Evolutionary conservation across 35 echinoderm and acorn worm genomes (phyloP), one percentile per base, ranked within the genome.

Genomic region (Eucidaris tribuloides): DNA sequence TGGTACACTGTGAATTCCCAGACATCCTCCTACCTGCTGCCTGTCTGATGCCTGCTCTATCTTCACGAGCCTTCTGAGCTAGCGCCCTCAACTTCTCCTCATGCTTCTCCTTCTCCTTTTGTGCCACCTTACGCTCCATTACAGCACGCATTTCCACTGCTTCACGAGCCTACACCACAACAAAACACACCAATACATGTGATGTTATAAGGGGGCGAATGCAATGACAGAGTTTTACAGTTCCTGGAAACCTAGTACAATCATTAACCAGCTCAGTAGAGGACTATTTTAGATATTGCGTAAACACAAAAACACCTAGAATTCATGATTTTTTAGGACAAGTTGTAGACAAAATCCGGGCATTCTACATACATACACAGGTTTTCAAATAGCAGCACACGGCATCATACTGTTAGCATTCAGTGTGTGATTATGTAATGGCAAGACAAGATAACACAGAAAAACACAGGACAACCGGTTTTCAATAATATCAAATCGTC

Each of bases 141-240:
- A 80, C 59, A n/a, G 94, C 94, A 89, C 94, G 70, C 84, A 97
- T 97, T 58, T 97, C 94, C 60, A 97, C 94, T 81, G 94, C 94
- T 86, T 97, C 94, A 79, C 94, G 94, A 76, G 94, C 94, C 94
- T 97, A 32, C 30, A 33, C 22, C 2, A 44, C 14, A 74, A n/a
- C n/a, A 79, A 44, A 79, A 80, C 29, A 86, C 15, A 79, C 76
- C 59, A 31, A 9, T 23, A 76, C 48, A 76, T 5, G 52, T 9
- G 62, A 65, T 31, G 20, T 18, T 32, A 84, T 55, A 71, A 24
- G 72, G 27, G 40, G 45, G 32, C 36, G 45, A 25, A 32, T 41
- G n/a, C 76, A 45, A 23, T 82, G 81, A 19, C 86, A 78, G 30
- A 79, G 78, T 55, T 79, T 82, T 63, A 82, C 86, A 46, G 81